Evolutionary conservation across 30 jellyfish, hydroid and myxozoan genomes (phyloP), one percentile per base, ranked within the genome.

Genomic region (Turritopsis rubra): DNA sequence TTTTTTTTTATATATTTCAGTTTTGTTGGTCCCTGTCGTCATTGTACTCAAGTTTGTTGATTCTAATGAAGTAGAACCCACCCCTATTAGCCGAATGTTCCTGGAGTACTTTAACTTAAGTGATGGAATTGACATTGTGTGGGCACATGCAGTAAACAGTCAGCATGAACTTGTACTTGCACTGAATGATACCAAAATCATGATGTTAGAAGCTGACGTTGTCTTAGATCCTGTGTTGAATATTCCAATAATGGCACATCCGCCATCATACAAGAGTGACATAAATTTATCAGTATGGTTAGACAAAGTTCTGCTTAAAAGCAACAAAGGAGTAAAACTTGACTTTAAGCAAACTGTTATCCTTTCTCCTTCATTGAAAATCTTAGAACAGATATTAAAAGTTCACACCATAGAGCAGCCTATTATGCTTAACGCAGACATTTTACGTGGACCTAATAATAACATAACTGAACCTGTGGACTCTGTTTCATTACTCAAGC

Each of bases 71-170:
- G 60, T 9, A 27, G 77, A n/a, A 19, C 21, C 77, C 19, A 19
- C 77, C 16, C 9, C 28, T 27, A 27, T n/a, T 7, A 16, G 30
- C 30, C 30, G 17, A n/a, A n/a, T 27, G 28, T 22, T 87, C 28
- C 72, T 91, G 79, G 68, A 75, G 29, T 85, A 52, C 73, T 93
- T 93, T 75, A 65, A 75, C 18, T 52, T 93, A 54, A 54, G n/a
- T 1, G 99, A 93, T 79, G 99, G 96, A 17, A 86, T 82, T 29
- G 86, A 83, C 54, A 78, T 93, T 29, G 89, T 19, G 82, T 93
- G 96, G 95, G 96, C 96, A 8, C 99, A 93, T 83, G 96, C 96
- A 22, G 96, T 93, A 1, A 93, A 93, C 82, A 93, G 96, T 83
- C 79, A 70, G 53, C 71, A 72, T 23, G 71, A 68, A 28, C 89